phyloP scores from a whole-genome alignment of 2,113 vertebrate species.

The Haplotaxodon microlepis region DNA sequence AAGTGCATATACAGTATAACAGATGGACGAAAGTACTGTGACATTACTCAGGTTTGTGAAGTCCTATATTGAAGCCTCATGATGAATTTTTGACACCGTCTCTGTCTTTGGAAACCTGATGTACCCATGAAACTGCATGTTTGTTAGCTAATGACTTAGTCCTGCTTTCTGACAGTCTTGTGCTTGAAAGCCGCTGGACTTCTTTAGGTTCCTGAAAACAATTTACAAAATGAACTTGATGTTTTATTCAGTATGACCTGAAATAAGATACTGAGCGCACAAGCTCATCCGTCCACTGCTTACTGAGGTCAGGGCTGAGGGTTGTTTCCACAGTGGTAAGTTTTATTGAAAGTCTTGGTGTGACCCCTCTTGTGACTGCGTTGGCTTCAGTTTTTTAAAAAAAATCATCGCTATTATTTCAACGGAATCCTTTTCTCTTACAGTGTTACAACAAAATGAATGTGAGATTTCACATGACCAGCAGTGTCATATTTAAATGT shows the following conservation, averaged over 20 bases:
- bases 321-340: not conserved
- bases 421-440: not conserved
- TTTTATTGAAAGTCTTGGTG: too few species aligned
- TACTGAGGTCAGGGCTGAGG: not conserved
- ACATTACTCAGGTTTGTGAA: not conserved
- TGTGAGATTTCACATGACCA: not conserved
- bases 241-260: not conserved
- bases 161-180: not conserved
- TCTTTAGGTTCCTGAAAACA: not conserved
- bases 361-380: not conserved
- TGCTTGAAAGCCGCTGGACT: not conserved
- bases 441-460: not conserved
- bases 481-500: not conserved
- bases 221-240: not conserved
- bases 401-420: not conserved
- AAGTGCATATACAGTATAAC: not conserved
- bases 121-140: not conserved
- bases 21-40: not conserved
- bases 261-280: not conserved
- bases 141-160: not conserved
- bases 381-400: not conserved
- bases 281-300: not conserved
- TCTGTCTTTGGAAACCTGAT: not conserved
- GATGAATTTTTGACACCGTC: not conserved
- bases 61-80: not conserved